phyloP scores from a whole-genome alignment of 2,888 invertebrate species.

The Athetis lepigone region DNA sequence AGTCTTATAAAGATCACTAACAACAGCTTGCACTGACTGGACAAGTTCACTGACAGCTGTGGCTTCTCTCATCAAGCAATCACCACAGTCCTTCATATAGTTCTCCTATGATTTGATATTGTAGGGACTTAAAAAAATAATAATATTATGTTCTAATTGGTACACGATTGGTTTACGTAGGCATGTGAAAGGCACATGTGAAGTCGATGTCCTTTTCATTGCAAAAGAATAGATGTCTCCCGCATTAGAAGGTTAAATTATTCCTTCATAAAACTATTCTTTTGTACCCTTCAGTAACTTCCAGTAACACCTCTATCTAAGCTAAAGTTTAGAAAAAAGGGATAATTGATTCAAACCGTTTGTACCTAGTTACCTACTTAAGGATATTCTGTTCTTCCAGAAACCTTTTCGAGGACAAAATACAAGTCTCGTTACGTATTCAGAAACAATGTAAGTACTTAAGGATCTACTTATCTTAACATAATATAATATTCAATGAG shows the following conservation, averaged over 20 bases:
- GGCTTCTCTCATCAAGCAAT: no score
- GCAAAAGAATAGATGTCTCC: background rate
- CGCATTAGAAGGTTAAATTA: background rate
- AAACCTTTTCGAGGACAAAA: constrained; percentile 22
- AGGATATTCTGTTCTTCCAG: background rate
- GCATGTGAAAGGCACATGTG: no score
- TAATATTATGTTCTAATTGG: no score
- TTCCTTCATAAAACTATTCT: background rate
- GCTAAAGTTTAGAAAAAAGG: background rate
- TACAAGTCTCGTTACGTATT: constrained; percentile 9
- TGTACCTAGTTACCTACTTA: background rate
- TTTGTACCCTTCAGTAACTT: background rate
- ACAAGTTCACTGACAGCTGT: no score
- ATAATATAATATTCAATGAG: background rate
- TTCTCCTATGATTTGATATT: no score
- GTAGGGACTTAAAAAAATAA: no score
- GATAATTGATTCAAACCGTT: constrained; percentile 14
- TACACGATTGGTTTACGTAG: no score
- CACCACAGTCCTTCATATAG: no score
- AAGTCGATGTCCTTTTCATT: background rate
- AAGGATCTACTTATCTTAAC: constrained; percentile 3
- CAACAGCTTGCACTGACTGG: no score
- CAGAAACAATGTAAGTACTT: background rate
- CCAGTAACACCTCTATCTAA: background rate
- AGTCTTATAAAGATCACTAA: no score